phyloP scores from a whole-genome alignment of 2,888 invertebrate species.

The Timema cristinae region DNA sequence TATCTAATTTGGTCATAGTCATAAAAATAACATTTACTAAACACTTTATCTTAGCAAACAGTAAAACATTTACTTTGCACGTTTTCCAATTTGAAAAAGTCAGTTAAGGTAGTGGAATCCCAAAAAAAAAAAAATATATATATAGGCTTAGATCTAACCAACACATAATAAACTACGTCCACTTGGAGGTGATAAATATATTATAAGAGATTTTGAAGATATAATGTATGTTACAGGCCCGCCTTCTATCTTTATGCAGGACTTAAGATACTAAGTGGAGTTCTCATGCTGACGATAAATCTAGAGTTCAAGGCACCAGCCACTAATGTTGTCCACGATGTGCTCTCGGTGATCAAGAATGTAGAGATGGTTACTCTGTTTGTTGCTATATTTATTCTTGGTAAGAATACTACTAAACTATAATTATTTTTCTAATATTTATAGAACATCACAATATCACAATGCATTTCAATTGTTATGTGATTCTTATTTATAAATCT shows the following conservation, averaged over 20 bases:
- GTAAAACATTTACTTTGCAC: no score
- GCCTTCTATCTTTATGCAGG: slow-evolving; percentile 72
- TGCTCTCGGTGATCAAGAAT: slow-evolving; percentile 62
- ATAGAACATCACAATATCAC: background rate
- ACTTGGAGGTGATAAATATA: no score
- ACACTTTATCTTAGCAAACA: no score
- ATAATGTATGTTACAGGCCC: slow-evolving; percentile 51
- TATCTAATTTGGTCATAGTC: no score
- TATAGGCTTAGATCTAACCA: background rate
- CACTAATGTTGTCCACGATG: slow-evolving; percentile 64
- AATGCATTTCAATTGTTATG: background rate
- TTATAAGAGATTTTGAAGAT: background rate
- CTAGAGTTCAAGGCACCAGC: slow-evolving; percentile 73
- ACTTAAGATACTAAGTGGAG: slow-evolving; percentile 62
- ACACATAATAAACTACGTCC: no score
- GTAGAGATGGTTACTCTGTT: slow-evolving; percentile 69
- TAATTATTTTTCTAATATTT: background rate
- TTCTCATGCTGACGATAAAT: slow-evolving; percentile 66
- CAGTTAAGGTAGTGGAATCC: no score
- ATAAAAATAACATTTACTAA: no score
- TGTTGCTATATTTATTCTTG: slow-evolving; percentile 66
- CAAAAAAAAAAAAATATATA: background rate
- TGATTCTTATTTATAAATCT: background rate
- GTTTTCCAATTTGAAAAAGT: no score
- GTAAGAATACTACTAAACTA: slow-evolving; percentile 45